Base-by-base conservation (phyloP, 2,797 vertebrate genomes). In the Cacajao melanocephalus region DNA sequence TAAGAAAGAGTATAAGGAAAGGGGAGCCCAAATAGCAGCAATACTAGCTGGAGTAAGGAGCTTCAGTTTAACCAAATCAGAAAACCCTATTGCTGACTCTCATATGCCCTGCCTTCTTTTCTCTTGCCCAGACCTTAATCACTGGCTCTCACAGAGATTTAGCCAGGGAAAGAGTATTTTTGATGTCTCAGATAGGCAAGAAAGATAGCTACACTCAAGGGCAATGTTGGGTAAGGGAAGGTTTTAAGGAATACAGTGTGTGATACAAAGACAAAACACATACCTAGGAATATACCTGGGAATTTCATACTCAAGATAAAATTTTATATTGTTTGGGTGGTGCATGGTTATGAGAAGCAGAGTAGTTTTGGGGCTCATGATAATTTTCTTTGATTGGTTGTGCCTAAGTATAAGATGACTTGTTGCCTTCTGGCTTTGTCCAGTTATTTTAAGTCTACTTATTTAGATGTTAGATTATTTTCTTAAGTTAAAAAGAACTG, bases 381-480 rank as follows among this genome's bases (percentile, higher is more conserved):
- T 36, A 39, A 94, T 39, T 70, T 79, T 39, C 4, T 89, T 86
- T 67, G 76, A n/a, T 72, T 80, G 39, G 8, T 81, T 83, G 88
- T 92, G 46, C 4, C 28, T 19, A 61, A 26, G 24, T 72, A 72
- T 55, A 76, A 83, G 55, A 44, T 75, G 36, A 12, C 10, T 76
- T 79, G 39, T 46, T 67, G 30, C 14, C n/a, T 88, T 90, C 36
- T 55, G 17, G 30, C 57, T 97, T 95, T 61, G 61, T 72, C 9
- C 48, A 91, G 30, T 80, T 95, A 92, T 64, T 92, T 94, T 76
- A 84, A 76, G 76, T 22, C 41, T 41, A 41, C 12, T 89, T 6
- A 81, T 44, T 83, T 88, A 92, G 33, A 91, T 41, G 44, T 76
- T 86, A 85, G 48, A 67, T 58, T 64, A 70, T 73, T 90, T 95